Conservation (phyloP, 2,888 invertebrate species). For the Eupithecia subfuscata region DNA sequence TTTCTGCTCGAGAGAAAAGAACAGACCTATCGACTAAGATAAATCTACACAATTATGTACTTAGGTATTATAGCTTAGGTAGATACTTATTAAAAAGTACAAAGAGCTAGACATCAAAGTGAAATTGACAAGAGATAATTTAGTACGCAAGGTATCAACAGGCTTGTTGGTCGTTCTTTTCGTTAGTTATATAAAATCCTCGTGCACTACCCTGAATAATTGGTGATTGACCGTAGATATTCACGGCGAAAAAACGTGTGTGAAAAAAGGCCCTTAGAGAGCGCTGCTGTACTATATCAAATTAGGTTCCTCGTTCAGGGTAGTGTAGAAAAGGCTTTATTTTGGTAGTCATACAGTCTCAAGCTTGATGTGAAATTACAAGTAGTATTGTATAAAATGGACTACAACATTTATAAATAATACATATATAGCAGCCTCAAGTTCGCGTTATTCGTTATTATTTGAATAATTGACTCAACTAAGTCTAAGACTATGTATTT, state of each 20-base stretch:
- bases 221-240: too few relatives aligned
- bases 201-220: not conserved
- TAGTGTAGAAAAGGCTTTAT: not conserved
- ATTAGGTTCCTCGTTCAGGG: not conserved
- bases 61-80: not conserved
- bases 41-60: not conserved
- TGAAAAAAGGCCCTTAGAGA: not conserved
- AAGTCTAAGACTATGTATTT: constrained; percentile 3
- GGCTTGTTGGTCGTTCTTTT: not conserved
- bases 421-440: constrained; percentile 22
- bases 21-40: not conserved
- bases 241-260: too few relatives aligned
- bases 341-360: not conserved
- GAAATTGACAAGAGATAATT: not conserved
- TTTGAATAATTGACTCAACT: constrained; percentile 25
- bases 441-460: constrained; percentile 20
- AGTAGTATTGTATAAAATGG: not conserved
- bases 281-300: not conserved
- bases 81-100: not conserved
- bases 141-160: not conserved
- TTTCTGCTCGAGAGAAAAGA: not conserved
- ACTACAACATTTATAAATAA: constrained; percentile 19
- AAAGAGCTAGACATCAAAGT: not conserved
- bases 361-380: not conserved
- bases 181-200: not conserved